phyloP scores from a whole-genome alignment of 2,888 invertebrate species.

The Leptodirus hochenwartii region DNA sequence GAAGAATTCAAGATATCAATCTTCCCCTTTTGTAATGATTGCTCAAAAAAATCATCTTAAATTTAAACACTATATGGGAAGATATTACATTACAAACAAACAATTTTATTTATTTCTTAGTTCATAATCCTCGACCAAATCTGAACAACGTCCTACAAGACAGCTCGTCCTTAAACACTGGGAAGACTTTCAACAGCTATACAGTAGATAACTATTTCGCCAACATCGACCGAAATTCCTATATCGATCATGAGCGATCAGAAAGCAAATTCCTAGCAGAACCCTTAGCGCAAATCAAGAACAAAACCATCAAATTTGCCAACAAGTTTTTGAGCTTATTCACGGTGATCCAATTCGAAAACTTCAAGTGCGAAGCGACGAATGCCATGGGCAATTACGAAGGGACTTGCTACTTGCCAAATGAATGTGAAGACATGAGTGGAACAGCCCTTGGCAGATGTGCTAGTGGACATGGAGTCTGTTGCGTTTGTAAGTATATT shows the following conservation, averaged over 20 bases:
- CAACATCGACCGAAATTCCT: too few species aligned
- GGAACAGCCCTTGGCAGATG: slow-evolving; percentile 48
- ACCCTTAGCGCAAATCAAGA: slow-evolving; percentile 15
- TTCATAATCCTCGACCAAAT: background rate
- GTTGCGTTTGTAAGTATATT: slow-evolving; percentile 58
- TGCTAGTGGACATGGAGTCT: slow-evolving; percentile 54
- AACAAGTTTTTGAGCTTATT: slow-evolving; percentile 45
- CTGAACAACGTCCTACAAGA: background rate
- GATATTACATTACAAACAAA: too few species aligned
- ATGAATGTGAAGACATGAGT: slow-evolving; percentile 42
- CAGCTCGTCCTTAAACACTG: too few species aligned
- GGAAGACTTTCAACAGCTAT: too few species aligned
- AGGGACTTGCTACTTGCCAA: slow-evolving; percentile 50
- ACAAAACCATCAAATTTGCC: slow-evolving; percentile 21
- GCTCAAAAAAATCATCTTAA: too few species aligned
- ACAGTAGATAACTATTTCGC: too few species aligned
- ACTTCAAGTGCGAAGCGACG: slow-evolving; percentile 37
- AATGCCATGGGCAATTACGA: slow-evolving; percentile 37
- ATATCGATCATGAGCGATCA: too few species aligned
- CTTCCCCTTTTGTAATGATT: too few species aligned
- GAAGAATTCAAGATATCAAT: too few species aligned
- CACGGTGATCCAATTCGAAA: slow-evolving; percentile 50
- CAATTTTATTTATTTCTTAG: too few species aligned
- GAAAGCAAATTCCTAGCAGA: slow-evolving; percentile 12
- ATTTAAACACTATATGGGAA: too few species aligned